Evolutionary conservation across 2,113 vertebrate genomes (phyloP), one percentile per base, ranked within the genome.

Genomic region (Leucopsar rothschildi): DNA sequence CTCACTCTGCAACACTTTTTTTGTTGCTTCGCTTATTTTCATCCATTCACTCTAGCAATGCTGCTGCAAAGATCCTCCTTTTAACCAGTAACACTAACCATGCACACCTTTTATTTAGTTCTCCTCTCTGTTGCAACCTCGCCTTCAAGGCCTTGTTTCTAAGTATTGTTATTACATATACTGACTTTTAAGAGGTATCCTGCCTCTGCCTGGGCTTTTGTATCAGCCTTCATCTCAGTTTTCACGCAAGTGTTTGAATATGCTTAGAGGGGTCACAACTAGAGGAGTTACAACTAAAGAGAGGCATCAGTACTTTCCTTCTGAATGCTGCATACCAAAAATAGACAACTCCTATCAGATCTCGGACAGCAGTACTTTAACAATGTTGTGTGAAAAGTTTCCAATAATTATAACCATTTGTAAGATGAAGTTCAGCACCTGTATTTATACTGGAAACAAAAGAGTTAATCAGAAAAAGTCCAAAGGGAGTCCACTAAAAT

Each of bases 11-110:
- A 59, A 57, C 5, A 6, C 12, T 17, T 64, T 40, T 81, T 92
- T 80, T 78, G 6, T 86, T 55, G 37, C 52, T 82, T 86, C 2
- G 4, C 33, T 73, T 72, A 31, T 39, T 83, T 92, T 52, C 15
- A 75, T 44, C 24, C 21, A 50, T 70, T 86, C 16, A 52, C 15
- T 81, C 33, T 27, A 76, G 37, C 24, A 77, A 70, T 23, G 28
- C 18, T 90, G n/a, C 50, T 73, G 59, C n/a, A 61, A 86, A 73
- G 42, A 88, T 56, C 21, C 42, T 90, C 42, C n/a, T 61, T 61
- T 45, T 78, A 66, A 40, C 8, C 1, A 5, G 20, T 18, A 75
- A 37, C 1, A 0, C 1, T 33, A 47, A 70, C n/a, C 28, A 39
- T 4, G 12, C 33, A 73, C 8, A 75, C 18, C 29, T 83, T 56